A percentile compares a stretch with the other conserved stretches of the same genome.
phyloP scores from a whole-genome alignment of 1,140 invertebrate genomes.

The Apis florea region DNA sequence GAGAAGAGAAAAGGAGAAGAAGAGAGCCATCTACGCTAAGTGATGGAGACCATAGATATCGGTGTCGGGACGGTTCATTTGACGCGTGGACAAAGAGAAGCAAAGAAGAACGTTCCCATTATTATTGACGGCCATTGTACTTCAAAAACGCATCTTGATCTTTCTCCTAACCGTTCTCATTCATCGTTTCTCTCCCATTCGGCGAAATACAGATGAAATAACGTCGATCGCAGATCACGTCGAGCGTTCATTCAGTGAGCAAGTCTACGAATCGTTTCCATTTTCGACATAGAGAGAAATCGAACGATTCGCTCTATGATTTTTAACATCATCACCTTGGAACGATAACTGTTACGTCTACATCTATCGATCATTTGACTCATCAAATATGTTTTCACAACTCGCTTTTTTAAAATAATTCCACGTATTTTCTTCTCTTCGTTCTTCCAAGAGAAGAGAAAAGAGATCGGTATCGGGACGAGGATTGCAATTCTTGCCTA shows the following conservation, averaged over 20 bases:
- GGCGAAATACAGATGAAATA: neutral
- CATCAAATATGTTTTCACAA: too few relatives aligned
- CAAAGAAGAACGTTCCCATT: conserved; percentile 29
- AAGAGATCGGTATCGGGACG: conserved; percentile 18
- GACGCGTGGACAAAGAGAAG: conserved; percentile 40
- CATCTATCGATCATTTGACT: too few relatives aligned
- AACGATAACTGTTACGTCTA: too few relatives aligned
- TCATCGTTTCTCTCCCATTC: neutral
- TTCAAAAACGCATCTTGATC: conserved; percentile 36
- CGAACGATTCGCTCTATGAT: too few relatives aligned
- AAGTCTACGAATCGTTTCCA: neutral
- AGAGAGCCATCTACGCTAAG: conserved; percentile 37
- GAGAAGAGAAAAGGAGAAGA: neutral
- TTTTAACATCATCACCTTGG: too few relatives aligned
- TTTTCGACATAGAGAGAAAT: neutral
- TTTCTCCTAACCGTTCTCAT: neutral
- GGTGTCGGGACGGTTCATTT: conserved; percentile 39
- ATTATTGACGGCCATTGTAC: conserved; percentile 44
- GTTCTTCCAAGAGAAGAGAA: too few relatives aligned
- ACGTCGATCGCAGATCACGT: neutral
- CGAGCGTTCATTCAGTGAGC: neutral
- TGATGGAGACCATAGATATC: conserved; percentile 29
- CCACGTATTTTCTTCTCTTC: neutral
- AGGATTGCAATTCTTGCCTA: conserved; percentile 10
- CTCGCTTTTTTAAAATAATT: neutral